Base-by-base conservation (phyloP, 2,113 vertebrate genomes). In the Spermophilus dauricus region DNA sequence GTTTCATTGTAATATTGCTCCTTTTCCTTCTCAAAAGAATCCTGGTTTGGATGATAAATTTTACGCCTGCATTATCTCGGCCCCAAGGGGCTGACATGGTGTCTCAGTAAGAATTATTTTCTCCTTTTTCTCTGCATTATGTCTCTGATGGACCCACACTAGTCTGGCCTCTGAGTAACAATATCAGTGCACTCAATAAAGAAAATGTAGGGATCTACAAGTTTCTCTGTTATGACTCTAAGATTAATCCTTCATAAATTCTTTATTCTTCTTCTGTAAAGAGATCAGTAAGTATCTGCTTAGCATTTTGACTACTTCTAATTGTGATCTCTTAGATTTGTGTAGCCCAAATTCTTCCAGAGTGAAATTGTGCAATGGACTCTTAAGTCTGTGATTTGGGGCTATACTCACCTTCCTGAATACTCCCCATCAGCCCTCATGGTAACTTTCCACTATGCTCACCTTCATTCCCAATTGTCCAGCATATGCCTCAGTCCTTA, bases 401-500 rank as follows among this genome's bases (percentile, higher is more conserved):
- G 13, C 63, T 84, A 7, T 34, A 37, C 81, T 92, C 48, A 78
- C 63, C n/a, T 76, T 56, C 81, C 32, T 73, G 16, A 11, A 80
- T 30, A 77, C 37, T 88, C 51, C 18, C 28, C 45, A 58, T 26
- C 34, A 24, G n/a, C 48, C 78, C 37, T 93, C 73, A 73, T 48
- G 24, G 32, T 72, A 78, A 86, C 45, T 61, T 89, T 77, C 1
- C 13, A 92, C 26, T 88, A n/a, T 37, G 58, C 89, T 80, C 93
- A 11, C 17, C 34, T 93, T 63, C 8, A 45, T 89, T 85, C 10
- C 53, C 28, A 86, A 67, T 63, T 93, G 32, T 75, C 14, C 37
- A 14, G 17, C 13, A 56, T 84, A 48, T 90, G 56, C 42, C 75
- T 92, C 89, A 95, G 81, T 93, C 76, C 94, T 97, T 96, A 93